These are phyloP conservation scores for Hemiprocne comata DNA, from an alignment of 2,113 vertebrate species.

Conservation along the genomic window DNA sequence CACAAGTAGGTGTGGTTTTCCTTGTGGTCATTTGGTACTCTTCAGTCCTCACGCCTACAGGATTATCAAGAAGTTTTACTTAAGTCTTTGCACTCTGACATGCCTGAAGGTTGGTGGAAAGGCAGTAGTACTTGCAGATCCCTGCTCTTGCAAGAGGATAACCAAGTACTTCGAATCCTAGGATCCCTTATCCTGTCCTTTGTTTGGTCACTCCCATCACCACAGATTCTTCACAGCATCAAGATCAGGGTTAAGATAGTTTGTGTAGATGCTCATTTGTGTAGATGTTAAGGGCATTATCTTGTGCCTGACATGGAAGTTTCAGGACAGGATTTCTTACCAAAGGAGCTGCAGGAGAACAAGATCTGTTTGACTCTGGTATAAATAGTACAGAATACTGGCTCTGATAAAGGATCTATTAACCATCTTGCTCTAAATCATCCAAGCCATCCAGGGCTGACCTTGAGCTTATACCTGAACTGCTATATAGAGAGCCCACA, in stretches of 20 bases:
- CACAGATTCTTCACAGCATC: not conserved
- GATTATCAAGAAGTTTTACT: not conserved
- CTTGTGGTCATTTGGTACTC: not conserved
- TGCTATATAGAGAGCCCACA: not conserved
- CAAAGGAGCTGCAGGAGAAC: not conserved
- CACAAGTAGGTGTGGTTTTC: not conserved
- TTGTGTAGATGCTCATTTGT: not conserved
- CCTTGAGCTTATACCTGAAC: not conserved
- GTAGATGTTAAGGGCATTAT: not conserved
- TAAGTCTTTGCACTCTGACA: not conserved
- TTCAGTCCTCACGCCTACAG: not conserved
- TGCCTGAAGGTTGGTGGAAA: not conserved
- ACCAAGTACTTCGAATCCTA: not conserved
- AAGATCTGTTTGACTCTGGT: not conserved
- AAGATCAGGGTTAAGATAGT: not conserved
- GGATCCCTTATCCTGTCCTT: not conserved
- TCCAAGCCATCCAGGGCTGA: not conserved
- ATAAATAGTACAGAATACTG: not conserved
- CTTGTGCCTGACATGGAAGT: not conserved
- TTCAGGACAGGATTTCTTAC: not conserved
- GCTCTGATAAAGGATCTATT: not conserved
- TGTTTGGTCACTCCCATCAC: not conserved
- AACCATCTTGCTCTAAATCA: not conserved
- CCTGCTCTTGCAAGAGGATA: not conserved
- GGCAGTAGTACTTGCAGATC: not conserved